phyloP scores from a whole-genome alignment of 2,113 vertebrate species.

The Pedionomus torquatus region DNA sequence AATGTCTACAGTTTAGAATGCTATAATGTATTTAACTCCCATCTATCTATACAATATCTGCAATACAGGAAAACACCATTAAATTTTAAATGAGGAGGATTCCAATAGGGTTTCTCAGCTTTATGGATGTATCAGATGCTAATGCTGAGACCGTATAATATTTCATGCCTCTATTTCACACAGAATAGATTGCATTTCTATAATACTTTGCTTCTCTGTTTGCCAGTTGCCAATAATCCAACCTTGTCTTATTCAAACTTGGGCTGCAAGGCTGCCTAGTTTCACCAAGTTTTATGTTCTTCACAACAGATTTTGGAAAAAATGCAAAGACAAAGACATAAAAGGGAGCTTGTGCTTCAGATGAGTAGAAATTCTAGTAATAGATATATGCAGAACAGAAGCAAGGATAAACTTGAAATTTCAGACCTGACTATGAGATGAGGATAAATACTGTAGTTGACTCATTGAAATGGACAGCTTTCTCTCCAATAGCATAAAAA shows the following conservation, averaged over 20 bases:
- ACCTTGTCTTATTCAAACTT: not conserved
- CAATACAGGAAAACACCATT: constrained; percentile 9
- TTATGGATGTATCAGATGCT: not conserved
- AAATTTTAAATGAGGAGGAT: not conserved
- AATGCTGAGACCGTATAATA: not conserved
- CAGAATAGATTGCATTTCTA: not conserved
- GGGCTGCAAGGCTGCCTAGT: not conserved
- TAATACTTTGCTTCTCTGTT: not conserved
- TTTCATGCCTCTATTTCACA: not conserved
- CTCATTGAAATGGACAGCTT: not conserved
- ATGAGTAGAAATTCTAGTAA: not conserved
- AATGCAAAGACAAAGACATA: not conserved
- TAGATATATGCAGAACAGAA: not conserved
- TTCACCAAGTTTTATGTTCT: not conserved
- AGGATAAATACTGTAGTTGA: not conserved
- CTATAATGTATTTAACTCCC: not conserved
- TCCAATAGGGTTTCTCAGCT: not conserved
- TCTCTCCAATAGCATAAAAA: not conserved
- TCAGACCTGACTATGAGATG: not conserved
- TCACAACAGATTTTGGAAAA: not conserved
- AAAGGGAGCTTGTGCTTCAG: not conserved
- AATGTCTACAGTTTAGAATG: constrained; percentile 8
- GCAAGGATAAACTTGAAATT: not conserved
- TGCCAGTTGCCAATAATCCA: not conserved
- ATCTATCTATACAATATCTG: not conserved